Evolutionary conservation across 2,797 vertebrate genomes (phyloP), one percentile per base, ranked within the genome.

Genomic region (Acipenser ruthenus): DNA sequence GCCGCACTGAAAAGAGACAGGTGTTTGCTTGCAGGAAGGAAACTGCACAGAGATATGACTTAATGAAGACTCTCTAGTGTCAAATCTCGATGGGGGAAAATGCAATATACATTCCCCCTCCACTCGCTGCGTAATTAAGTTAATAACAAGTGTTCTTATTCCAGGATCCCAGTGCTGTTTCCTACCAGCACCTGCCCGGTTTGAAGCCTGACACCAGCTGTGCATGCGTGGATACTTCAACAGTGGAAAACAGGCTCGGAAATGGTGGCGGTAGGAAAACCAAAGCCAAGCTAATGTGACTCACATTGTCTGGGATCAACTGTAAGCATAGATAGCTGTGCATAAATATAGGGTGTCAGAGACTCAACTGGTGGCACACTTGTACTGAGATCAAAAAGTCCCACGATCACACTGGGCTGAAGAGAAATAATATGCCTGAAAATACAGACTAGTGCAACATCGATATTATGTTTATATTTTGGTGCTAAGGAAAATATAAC

Each of bases 41-140:
- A 49, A 8, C 56, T 12, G 61, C 58, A 67, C 23, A 67, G 59
- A 23, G 13, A 52, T 10, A 7, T 10, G 66, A 50, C 49, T 59
- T 11, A 49, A 67, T 12, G 59, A 61, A 50, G 59, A n/a, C 50
- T 10, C 12, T 49, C 51, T 18, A 62, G 58, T 37, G 11, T 67
- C 49, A 60, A 50, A 61, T 58, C 59, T 60, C 52, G 6, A 15
- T 50, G 58, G 23, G 23, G 60, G 65, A 61, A 62, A 67, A 11
- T 49, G 74, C 70, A 73, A 66, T 71, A 48, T 55, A 9, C 50
- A 60, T 23, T 69, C 63, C 12, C 37, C 67, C 18, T 59, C 48
- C 12, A 62, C 15, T 62, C 10, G 37, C 51, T 56, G 62, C n/a
- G 48, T 66, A 66, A 69, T 62, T 69, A 50, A 67, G 62, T 53